Conservation (phyloP, 2,113 vertebrate genomes). For the Burhinus bistriatus region DNA sequence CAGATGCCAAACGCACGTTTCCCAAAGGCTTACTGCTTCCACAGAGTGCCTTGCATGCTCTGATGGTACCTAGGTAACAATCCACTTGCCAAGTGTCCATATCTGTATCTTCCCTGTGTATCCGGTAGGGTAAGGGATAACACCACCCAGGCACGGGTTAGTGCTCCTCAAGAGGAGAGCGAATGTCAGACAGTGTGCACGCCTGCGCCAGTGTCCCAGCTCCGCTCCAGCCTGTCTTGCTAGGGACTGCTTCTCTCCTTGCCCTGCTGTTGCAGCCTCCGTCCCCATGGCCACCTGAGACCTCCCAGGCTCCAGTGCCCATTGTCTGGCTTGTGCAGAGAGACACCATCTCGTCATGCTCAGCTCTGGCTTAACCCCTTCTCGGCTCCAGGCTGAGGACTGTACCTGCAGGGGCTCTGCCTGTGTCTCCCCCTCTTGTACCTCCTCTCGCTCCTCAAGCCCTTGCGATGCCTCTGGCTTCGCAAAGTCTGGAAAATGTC, state of each 20-base stretch:
- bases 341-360: neutral
- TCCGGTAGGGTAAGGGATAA: neutral
- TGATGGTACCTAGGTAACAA: neutral
- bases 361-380: neutral
- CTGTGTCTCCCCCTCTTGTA: neutral
- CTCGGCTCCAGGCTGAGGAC: neutral
- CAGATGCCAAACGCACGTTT: rapidly evolving
- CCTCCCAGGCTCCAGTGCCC: rapidly evolving
- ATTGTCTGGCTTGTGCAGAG: neutral
- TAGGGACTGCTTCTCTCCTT: neutral
- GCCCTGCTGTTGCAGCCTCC: neutral
- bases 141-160: rapidly evolving
- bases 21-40: neutral
- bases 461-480: neutral
- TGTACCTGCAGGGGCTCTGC: neutral
- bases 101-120: neutral
- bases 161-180: neutral
- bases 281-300: rapidly evolving
- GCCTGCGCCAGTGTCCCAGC: no score
- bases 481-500: neutral
- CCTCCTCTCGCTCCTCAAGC: neutral
- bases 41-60: neutral
- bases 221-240: neutral
- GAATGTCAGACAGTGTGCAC: rapidly evolving
- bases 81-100: neutral